Base-by-base conservation (phyloP, 2,797 vertebrate species). In the Scolopax rusticola region DNA sequence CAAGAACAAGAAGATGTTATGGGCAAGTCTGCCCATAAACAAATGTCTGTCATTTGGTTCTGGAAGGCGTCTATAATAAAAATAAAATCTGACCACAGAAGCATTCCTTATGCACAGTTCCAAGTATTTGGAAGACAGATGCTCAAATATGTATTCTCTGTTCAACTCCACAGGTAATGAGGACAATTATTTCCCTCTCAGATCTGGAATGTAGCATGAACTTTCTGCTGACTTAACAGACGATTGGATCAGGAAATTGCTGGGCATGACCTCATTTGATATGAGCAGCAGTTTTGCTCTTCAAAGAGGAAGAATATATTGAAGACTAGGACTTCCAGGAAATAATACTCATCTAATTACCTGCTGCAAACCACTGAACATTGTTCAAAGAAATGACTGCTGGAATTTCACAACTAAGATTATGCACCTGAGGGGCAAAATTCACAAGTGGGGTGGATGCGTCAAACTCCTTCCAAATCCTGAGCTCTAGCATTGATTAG, bases 231-330 rank as follows among this genome's bases (percentile, higher is more conserved):
- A 96, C 83, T 94, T 89, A 73, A 84, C 75, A 91, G 75, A 77
- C 50, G 83, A n/a, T 80, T 47, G 81, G 79, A 87, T 93, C 75
- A 96, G 96, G 91, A 95, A 96, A 95, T 95, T 93, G 71, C 80
- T 92, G 88, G 86, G 7, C 83, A 91, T 21, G 88, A 95, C 95
- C 93, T 93, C 93, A 93, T 91, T 92, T 87, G 84, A 61, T 68
- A 83, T 8, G 18, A 89, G 80, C 83, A 90, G 67, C 76, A 79
- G 43, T 84, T 96, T 91, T 84, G 67, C 63, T 95, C 88, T 94
- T 95, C 94, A 96, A 93, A 96, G 51, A 25, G 63, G 53, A 63
- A 93, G 48, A 82, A 86, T 67, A 77, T 87, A 90, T 70, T 45
- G 78, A 87, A 83, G 86, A 59, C 9, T 23, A 53, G 33, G 48